phyloP scores from a whole-genome alignment of 2,113 vertebrate genomes.

The Xiphophorus couchianus region DNA sequence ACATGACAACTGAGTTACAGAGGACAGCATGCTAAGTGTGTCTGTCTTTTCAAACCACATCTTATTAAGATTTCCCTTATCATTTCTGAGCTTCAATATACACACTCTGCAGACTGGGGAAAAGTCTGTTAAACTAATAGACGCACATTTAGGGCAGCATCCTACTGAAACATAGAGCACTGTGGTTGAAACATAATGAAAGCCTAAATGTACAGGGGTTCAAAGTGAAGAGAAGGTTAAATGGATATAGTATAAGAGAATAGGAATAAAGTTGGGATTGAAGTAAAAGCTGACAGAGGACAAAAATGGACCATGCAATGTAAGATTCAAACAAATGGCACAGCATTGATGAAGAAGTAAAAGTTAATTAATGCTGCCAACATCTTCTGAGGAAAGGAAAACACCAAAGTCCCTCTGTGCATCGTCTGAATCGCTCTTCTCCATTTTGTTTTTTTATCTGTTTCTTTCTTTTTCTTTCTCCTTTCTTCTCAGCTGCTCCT shows the following conservation, averaged over 20 bases:
- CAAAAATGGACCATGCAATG: conserved; percentile 25
- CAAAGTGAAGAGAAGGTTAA: conserved; percentile 18
- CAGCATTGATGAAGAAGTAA: conserved; percentile 27
- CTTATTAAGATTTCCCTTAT: neutral
- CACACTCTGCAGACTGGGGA: neutral
- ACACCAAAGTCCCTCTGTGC: neutral
- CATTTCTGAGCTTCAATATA: neutral
- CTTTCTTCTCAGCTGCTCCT: conserved; percentile 11
- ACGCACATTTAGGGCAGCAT: neutral
- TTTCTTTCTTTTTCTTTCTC: conserved; percentile 3
- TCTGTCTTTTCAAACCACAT: neutral
- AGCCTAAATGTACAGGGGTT: conserved; percentile 8
- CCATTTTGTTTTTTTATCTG: conserved; percentile 15
- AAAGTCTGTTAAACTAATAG: neutral
- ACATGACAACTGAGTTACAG: neutral
- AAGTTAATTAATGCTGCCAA: conserved; percentile 45
- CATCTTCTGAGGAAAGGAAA: conserved; percentile 33
- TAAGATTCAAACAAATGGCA: conserved; percentile 27
- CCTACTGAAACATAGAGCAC: conserved; percentile 1
- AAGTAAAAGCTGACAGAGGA: neutral
- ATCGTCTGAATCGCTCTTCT: neutral
- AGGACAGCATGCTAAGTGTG: neutral
- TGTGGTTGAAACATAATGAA: conserved; percentile 19
- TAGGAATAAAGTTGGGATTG: neutral
- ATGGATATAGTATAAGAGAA: neutral